Conservation (phyloP, 2,113 vertebrate genomes). For the Hemichromis elongatus region DNA sequence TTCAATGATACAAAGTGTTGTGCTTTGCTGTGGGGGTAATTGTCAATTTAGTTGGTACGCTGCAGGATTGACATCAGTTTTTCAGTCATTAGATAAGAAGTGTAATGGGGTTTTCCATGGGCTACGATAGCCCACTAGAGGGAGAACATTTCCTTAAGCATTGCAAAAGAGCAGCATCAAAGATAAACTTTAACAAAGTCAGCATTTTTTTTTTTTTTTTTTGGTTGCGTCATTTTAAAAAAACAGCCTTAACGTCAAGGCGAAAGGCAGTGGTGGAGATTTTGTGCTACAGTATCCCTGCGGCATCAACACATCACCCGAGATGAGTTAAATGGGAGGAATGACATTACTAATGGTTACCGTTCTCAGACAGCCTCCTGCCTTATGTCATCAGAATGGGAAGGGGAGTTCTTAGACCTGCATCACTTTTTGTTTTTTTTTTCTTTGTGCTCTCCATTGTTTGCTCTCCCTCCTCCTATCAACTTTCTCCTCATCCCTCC, state of each 20-base stretch:
- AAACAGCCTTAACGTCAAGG: not conserved
- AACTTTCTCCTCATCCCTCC: slow-evolving; percentile 2
- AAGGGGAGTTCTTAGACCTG: not conserved
- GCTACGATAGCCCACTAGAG: not conserved
- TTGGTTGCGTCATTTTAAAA: not conserved
- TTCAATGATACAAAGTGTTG: not conserved
- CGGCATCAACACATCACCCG: not conserved
- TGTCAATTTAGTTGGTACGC: slow-evolving; percentile 4
- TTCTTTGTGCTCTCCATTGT: not conserved
- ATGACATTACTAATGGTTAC: not conserved
- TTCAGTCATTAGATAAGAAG: not conserved
- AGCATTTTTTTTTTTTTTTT: not conserved
- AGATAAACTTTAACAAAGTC: not conserved
- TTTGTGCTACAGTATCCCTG: not conserved
- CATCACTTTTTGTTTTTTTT: not conserved
- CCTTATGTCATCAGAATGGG: not conserved
- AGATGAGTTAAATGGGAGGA: not conserved
- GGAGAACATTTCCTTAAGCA: slow-evolving; percentile 1
- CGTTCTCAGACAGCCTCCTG: not conserved
- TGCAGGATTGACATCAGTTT: not conserved
- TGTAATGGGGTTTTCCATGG: not conserved
- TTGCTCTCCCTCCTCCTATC: not conserved
- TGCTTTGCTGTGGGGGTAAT: not conserved
- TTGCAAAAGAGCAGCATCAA: not conserved
- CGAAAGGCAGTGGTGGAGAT: not conserved